These are phyloP conservation scores for Fragum sueziense DNA, from an alignment of 2,888 invertebrate genomes.

Conservation along the genomic window DNA sequence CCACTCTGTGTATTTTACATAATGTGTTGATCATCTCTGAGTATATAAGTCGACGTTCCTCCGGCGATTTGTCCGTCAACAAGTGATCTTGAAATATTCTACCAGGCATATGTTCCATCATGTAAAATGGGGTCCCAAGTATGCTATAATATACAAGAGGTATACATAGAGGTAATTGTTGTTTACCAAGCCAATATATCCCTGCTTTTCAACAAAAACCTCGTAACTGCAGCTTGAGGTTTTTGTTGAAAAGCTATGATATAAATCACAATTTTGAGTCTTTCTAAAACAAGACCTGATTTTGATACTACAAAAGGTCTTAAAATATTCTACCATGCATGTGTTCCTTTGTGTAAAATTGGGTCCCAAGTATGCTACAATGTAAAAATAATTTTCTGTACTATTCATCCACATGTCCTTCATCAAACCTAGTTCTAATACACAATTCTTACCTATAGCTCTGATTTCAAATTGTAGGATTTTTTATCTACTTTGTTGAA, in stretches of 20 bases:
- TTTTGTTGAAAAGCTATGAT: too few species aligned
- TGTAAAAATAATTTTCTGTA: background rate
- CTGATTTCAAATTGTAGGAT: too few species aligned
- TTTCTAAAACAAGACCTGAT: background rate
- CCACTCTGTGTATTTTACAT: constrained; percentile 81
- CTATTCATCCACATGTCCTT: too few species aligned
- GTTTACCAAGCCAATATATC: too few species aligned
- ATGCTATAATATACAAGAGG: constrained; percentile 72
- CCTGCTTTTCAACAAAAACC: too few species aligned
- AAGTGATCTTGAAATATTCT: constrained; percentile 80
- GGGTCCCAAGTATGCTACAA: constrained; percentile 82
- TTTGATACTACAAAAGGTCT: constrained; percentile 76
- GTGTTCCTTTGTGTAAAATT: constrained; percentile 83
- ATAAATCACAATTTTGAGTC: too few species aligned
- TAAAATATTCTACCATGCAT: constrained; percentile 81
- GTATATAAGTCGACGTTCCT: constrained; percentile 78
- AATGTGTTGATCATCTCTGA: constrained; percentile 76
- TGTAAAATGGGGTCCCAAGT: constrained; percentile 83
- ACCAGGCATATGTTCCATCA: constrained; percentile 83
- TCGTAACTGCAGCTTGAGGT: too few species aligned
- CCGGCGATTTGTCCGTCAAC: constrained; percentile 73
- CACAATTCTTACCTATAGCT: too few species aligned
- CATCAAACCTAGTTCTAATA: too few species aligned
- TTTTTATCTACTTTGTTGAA: too few species aligned
- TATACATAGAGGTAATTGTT: background rate